Conservation (phyloP, 2,888 invertebrate species). For the Oxytorus armatus region DNA sequence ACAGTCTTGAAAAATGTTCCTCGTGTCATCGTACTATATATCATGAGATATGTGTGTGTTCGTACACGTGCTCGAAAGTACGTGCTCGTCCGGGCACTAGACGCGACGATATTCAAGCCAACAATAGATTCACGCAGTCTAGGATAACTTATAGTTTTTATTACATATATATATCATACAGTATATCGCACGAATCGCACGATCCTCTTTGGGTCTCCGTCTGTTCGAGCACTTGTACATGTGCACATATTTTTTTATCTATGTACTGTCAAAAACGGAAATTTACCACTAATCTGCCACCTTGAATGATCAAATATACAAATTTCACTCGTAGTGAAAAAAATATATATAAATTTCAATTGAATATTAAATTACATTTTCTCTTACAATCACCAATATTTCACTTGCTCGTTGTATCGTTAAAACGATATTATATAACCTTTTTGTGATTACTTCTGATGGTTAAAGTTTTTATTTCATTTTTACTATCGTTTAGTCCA, state of each 20-base stretch:
- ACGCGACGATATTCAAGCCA: slow-evolving; percentile 56
- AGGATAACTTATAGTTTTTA: slow-evolving; percentile 46
- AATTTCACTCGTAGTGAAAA: no score
- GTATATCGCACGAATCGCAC: slow-evolving; percentile 11
- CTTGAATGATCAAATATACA: no score
- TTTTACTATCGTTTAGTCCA: no score
- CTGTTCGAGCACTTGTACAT: slow-evolving; percentile 7
- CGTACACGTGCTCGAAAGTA: slow-evolving; percentile 39
- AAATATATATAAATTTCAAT: no score
- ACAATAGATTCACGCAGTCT: slow-evolving; percentile 63
- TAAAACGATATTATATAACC: no score
- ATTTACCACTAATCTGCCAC: no score
- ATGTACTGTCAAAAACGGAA: slow-evolving; percentile 7
- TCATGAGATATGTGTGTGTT: slow-evolving; percentile 10
- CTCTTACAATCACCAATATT: no score
- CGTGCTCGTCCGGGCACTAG: slow-evolving; percentile 48
- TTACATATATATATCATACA: slow-evolving; percentile 11
- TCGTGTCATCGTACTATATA: slow-evolving; percentile 23
- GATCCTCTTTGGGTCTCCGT: background rate
- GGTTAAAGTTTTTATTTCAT: no score
- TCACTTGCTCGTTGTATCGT: no score
- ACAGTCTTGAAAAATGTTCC: slow-evolving; percentile 21
- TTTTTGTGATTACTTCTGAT: no score
- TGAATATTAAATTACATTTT: no score
- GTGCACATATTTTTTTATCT: background rate